Conservation (phyloP, 1,140 invertebrate species). For the Lepidurus apus region DNA sequence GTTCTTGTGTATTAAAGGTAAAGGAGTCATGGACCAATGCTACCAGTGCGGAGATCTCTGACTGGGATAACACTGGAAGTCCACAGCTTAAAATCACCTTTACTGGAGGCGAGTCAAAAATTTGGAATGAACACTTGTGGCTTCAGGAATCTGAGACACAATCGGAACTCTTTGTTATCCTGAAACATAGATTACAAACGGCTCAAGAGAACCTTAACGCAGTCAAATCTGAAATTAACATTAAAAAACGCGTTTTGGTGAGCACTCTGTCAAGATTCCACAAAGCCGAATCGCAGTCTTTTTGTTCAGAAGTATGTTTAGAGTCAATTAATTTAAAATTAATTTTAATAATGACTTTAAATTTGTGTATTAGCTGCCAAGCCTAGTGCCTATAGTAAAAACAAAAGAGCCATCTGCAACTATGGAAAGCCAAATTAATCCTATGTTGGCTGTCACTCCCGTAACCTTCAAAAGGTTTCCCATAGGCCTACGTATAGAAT, state of each 20-base stretch:
- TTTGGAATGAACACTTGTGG: not conserved
- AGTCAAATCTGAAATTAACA: not conserved
- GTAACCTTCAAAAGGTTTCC: not conserved
- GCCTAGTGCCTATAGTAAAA: not conserved
- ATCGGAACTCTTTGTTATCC: not conserved
- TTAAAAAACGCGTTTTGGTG: not conserved
- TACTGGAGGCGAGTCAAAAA: not conserved
- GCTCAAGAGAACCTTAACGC: not conserved
- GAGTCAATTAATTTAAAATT: not conserved
- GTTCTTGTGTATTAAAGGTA: not conserved
- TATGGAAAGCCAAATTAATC: not conserved
- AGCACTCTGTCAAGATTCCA: constrained; percentile 6
- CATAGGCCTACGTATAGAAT: not conserved
- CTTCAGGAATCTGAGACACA: not conserved
- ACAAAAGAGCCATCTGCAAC: not conserved
- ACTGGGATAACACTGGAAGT: not conserved
- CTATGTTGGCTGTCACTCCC: not conserved
- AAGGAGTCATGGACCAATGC: not conserved
- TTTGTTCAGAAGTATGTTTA: not conserved
- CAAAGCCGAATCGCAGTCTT: not conserved
- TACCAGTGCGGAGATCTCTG: not conserved
- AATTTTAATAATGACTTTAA: not conserved
- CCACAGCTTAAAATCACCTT: not conserved
- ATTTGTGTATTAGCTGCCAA: not conserved
- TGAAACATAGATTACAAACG: not conserved